phyloP scores from a whole-genome alignment of 2,113 vertebrate species.

The Apodemus sylvaticus region DNA sequence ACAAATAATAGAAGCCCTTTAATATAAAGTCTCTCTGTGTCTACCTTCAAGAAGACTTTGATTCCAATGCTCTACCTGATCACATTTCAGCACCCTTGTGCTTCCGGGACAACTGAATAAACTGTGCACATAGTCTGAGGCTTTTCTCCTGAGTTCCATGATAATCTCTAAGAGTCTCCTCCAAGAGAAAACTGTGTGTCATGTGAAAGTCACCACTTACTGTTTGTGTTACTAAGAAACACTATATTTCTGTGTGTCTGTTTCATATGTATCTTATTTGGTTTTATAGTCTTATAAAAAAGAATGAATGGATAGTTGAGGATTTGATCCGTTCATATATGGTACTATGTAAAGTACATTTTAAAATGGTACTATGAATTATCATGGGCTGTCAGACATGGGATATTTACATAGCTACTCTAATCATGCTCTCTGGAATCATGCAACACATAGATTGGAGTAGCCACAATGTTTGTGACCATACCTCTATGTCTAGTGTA shows the following conservation, averaged over 20 bases:
- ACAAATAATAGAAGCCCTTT: conserved; percentile 30
- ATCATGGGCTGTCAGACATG: neutral
- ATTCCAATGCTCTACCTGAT: neutral
- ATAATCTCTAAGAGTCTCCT: conserved; percentile 29
- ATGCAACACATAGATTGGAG: neutral
- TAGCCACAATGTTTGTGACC: neutral
- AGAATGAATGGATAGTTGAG: neutral
- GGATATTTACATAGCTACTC: neutral
- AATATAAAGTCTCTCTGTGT: conserved; percentile 63
- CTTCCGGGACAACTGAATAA: conserved; percentile 8
- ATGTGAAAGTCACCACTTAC: conserved; percentile 1
- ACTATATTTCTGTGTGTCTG: neutral
- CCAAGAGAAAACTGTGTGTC: neutral
- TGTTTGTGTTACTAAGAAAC: neutral
- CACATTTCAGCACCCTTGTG: conserved; percentile 56
- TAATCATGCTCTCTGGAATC: neutral
- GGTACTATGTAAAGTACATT: too few species aligned
- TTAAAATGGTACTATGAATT: neutral
- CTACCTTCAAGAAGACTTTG: conserved; percentile 22
- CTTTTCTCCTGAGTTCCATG: conserved; percentile 17
- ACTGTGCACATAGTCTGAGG: neutral
- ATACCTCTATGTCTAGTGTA: neutral
- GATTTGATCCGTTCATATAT: neutral
- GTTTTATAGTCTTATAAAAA: neutral
- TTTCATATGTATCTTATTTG: conserved; percentile 24